These are phyloP conservation scores for Cyrtonyx montezumae DNA, from an alignment of 2,113 vertebrate genomes.

Conservation along the genomic window DNA sequence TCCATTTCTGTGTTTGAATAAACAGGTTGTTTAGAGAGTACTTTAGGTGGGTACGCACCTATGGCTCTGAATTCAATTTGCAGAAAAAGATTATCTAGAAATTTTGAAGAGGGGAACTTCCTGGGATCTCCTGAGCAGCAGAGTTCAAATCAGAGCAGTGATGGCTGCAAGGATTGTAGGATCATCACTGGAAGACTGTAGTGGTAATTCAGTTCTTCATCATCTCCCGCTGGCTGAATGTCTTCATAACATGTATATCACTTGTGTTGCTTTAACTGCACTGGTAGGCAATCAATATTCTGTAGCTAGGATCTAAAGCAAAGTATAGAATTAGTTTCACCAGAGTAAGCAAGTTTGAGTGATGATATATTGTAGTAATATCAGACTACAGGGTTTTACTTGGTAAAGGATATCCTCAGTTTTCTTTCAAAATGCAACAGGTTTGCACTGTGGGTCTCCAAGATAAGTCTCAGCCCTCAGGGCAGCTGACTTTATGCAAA, in stretches of 20 bases:
- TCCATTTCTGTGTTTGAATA: neutral
- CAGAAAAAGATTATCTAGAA: neutral
- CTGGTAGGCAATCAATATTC: neutral
- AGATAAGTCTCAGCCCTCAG: neutral
- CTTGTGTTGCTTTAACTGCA: neutral
- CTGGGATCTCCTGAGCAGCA: neutral
- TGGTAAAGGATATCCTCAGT: neutral
- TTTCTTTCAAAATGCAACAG: neutral
- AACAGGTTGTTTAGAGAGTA: neutral
- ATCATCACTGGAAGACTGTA: accelerated
- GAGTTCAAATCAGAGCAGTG: neutral
- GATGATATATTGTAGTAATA: neutral
- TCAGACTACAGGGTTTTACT: neutral
- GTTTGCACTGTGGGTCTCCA: neutral
- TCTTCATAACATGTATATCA: neutral
- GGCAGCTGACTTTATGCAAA: neutral
- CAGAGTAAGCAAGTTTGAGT: neutral
- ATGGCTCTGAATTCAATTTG: neutral
- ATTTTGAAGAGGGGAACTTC: neutral
- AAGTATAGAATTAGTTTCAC: neutral
- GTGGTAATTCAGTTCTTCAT: neutral
- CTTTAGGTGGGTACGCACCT: neutral
- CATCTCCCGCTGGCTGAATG: neutral
- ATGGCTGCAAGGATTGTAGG: neutral
- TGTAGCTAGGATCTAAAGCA: neutral